phyloP scores from a whole-genome alignment of 2,797 vertebrate genomes.

The Tinamus major region DNA sequence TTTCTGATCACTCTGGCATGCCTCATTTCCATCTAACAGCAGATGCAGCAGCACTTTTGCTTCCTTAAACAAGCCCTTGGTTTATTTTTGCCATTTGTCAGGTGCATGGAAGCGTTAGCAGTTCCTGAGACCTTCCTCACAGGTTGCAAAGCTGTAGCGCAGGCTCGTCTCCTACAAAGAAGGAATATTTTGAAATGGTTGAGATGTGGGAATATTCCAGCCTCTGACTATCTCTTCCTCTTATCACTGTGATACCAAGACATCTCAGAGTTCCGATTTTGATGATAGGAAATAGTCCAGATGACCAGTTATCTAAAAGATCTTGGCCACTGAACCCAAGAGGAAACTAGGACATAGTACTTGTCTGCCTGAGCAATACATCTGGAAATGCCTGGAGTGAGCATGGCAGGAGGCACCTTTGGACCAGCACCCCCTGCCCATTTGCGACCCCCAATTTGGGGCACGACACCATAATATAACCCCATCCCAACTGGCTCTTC shows the following conservation, averaged over 20 bases:
- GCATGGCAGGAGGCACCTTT: rapidly evolving
- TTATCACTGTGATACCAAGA: neutral
- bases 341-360: rapidly evolving
- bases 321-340: neutral
- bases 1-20: neutral
- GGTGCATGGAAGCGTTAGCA: neutral
- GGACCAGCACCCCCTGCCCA: neutral
- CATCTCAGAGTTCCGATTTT: neutral
- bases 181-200: neutral
- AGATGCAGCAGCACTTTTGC: neutral
- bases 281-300: neutral
- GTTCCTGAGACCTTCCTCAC: neutral
- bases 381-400: neutral
- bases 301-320: neutral
- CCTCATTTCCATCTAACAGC: neutral
- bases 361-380: neutral
- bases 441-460: neutral
- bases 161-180: neutral
- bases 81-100: neutral
- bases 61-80: rapidly evolving
- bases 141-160: neutral
- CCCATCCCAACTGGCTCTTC: neutral
- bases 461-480: neutral
- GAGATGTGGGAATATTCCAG: neutral
- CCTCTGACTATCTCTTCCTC: neutral